These are phyloP conservation scores for Holotrichia oblita DNA, from an alignment of 1,140 invertebrate genomes.

Conservation along the genomic window DNA sequence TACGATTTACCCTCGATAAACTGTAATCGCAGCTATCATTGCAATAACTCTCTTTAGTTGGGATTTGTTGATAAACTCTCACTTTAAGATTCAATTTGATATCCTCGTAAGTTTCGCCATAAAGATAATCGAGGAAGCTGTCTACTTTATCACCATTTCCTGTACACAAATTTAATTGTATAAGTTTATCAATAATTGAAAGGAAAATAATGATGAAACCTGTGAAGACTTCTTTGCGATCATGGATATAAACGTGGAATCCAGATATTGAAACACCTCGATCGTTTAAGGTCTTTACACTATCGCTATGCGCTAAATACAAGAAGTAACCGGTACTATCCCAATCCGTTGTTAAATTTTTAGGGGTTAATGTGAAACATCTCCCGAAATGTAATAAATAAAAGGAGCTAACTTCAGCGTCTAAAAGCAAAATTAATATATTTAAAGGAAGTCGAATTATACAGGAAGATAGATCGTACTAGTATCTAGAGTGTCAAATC, in stretches of 20 bases:
- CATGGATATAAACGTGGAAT: constrained; percentile 49
- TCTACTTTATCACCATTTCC: constrained; percentile 46
- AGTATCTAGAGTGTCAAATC: not conserved
- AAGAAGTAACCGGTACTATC: constrained; percentile 47
- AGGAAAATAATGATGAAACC: constrained; percentile 23
- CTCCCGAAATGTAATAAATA: constrained; percentile 41
- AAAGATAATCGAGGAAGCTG: constrained; percentile 60
- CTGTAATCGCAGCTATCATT: constrained; percentile 48
- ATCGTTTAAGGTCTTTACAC: constrained; percentile 54
- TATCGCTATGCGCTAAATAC: constrained; percentile 46
- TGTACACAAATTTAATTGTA: not conserved
- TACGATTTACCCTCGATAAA: constrained; percentile 46
- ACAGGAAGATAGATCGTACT: no score
- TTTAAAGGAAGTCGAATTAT: no score
- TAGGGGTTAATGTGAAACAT: constrained; percentile 51
- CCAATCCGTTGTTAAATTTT: constrained; percentile 29
- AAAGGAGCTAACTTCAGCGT: not conserved
- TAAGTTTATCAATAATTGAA: no score
- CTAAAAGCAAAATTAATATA: no score
- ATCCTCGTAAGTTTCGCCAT: constrained; percentile 59
- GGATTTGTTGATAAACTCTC: constrained; percentile 55
- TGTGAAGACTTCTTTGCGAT: constrained; percentile 45
- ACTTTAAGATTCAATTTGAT: constrained; percentile 61
- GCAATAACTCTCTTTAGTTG: constrained; percentile 47
- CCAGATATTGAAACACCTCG: constrained; percentile 58